A percentile compares a stretch with the other conserved stretches of the same genome.
Conservation (phyloP, 2,888 invertebrate genomes). For the Stramonita haemastoma region DNA sequence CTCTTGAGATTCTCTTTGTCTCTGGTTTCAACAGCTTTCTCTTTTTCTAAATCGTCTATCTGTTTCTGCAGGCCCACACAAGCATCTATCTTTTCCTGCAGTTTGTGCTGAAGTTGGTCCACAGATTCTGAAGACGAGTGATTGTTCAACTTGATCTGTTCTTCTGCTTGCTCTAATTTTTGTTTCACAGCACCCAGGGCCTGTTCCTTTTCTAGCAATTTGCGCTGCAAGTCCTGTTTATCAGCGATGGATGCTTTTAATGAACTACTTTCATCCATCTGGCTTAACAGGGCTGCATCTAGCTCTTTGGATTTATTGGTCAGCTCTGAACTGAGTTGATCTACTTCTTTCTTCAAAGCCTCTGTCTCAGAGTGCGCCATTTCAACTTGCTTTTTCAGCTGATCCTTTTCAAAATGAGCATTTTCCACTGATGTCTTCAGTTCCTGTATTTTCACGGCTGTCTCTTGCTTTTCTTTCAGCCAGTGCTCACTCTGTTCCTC, state of each 20-base stretch:
- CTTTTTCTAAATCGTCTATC: slow-evolving; percentile 32
- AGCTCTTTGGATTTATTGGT: slow-evolving; percentile 27
- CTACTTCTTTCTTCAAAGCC: slow-evolving; percentile 29
- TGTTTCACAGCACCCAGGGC: slow-evolving; percentile 49
- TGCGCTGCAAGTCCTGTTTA: slow-evolving; percentile 48
- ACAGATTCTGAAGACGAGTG: slow-evolving; percentile 16
- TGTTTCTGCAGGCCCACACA: slow-evolving; percentile 4
- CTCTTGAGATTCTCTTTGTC: slow-evolving; percentile 29
- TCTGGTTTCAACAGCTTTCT: neutral
- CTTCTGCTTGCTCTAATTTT: slow-evolving; percentile 49
- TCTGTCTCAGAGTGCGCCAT: slow-evolving; percentile 44
- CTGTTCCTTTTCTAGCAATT: slow-evolving; percentile 46
- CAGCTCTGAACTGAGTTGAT: slow-evolving; percentile 43
- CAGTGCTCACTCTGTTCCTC: slow-evolving; percentile 38
- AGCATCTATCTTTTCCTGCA: slow-evolving; percentile 25
- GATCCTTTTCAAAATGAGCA: slow-evolving; percentile 37
- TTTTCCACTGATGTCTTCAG: slow-evolving; percentile 40
- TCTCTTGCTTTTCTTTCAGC: slow-evolving; percentile 24
- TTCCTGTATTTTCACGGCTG: neutral
- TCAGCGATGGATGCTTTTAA: slow-evolving; percentile 33
- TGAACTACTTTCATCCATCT: slow-evolving; percentile 50
- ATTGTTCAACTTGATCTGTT: slow-evolving; percentile 41
- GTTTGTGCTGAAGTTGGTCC: slow-evolving; percentile 34
- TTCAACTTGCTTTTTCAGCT: slow-evolving; percentile 44
- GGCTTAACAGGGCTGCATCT: slow-evolving; percentile 41